A percentile compares a stretch with the other conserved stretches of the same genome.
phyloP scores from a whole-genome alignment of 2,797 vertebrate species.

The Nyctalus aviator region DNA sequence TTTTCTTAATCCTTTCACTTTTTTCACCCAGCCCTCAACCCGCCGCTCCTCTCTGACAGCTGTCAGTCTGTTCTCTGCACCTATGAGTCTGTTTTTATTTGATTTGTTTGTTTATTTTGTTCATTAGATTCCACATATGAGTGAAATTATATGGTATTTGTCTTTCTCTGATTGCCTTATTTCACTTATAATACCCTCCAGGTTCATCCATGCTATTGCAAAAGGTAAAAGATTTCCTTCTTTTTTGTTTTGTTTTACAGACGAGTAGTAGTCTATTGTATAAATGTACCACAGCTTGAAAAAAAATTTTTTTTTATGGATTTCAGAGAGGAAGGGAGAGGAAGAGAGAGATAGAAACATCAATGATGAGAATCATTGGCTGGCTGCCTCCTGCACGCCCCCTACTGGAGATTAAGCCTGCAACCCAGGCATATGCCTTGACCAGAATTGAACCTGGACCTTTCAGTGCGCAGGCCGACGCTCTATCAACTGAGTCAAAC shows the following conservation, averaged over 20 bases:
- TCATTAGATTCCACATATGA: background rate
- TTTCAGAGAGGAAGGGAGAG: too few species aligned
- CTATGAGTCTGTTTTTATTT: background rate
- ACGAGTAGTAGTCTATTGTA: background rate
- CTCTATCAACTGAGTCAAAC: too few species aligned
- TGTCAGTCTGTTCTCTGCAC: background rate
- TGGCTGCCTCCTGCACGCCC: too few species aligned
- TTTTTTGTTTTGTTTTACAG: background rate
- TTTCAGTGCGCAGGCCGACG: too few species aligned
- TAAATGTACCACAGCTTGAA: background rate
- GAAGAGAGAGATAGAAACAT: too few species aligned
- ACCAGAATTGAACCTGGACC: too few species aligned
- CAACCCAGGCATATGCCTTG: too few species aligned
- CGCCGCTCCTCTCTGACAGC: background rate
- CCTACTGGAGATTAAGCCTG: too few species aligned
- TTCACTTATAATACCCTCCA: background rate
- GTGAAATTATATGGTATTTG: background rate
- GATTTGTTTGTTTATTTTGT: background rate
- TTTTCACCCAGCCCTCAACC: background rate
- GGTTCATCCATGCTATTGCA: background rate
- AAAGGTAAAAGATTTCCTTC: background rate
- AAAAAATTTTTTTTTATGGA: too few species aligned
- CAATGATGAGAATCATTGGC: too few species aligned
- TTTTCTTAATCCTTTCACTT: too few species aligned
- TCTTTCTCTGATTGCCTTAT: background rate